These are phyloP conservation scores for Corythaeola cristata DNA, from an alignment of 2,113 vertebrate genomes.

Conservation along the genomic window DNA sequence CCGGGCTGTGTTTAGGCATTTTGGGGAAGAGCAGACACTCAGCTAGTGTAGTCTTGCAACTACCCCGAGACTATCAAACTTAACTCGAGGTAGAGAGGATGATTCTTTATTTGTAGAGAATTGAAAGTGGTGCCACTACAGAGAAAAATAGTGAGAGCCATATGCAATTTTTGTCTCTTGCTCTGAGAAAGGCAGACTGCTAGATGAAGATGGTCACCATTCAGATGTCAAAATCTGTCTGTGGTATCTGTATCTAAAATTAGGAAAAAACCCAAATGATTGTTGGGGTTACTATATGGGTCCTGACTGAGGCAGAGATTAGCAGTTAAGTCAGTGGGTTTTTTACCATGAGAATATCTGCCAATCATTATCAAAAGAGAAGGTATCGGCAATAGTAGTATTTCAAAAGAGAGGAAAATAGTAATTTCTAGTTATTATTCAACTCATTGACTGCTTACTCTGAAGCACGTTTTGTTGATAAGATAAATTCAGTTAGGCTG, in stretches of 20 bases:
- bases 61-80: neutral
- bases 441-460: conserved; percentile 22
- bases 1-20: neutral
- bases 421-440: conserved; percentile 47
- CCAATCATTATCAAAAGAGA: conserved; percentile 9
- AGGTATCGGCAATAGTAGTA: neutral
- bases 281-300: neutral
- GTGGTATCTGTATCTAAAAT: neutral
- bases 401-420: conserved; percentile 33
- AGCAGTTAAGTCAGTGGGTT: neutral
- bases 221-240: neutral
- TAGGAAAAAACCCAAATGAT: neutral
- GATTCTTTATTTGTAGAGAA: neutral
- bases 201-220: neutral
- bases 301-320: neutral
- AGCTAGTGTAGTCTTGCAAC: neutral
- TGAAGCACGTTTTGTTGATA: neutral
- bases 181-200: neutral
- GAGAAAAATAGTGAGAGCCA: neutral
- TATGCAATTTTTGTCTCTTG: neutral
- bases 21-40: neutral
- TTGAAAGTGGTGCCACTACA: neutral
- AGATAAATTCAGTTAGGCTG: neutral
- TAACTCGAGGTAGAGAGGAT: neutral
- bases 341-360: neutral